Percentiles rank a stretch among this genome's conserved stretches.
Evolutionary conservation across 2,888 invertebrate genomes (phyloP).

Genomic region (Amphiduros pacificus): DNA sequence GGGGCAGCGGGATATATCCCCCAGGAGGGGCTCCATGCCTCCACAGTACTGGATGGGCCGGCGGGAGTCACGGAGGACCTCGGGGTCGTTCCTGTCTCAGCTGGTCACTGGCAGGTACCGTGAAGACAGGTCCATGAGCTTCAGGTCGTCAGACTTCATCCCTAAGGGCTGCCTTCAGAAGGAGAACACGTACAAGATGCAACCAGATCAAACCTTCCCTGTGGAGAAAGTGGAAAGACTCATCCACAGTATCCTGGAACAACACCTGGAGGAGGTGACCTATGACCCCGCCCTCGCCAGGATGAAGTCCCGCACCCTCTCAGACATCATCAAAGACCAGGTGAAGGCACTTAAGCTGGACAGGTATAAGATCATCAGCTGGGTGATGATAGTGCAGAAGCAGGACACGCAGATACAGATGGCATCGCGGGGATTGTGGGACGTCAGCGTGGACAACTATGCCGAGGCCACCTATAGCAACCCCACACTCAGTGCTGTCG

Average conservation of each 20-base stretch:
- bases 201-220: neutral
- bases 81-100: too few relatives aligned
- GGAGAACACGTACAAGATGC: neutral
- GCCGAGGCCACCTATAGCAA: neutral
- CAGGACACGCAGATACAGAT: neutral
- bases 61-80: too few relatives aligned
- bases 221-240: neutral
- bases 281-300: neutral
- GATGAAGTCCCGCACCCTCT: neutral
- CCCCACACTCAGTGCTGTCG: neutral
- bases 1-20: too few relatives aligned
- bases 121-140: neutral
- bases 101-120: too few relatives aligned
- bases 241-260: neutral
- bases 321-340: neutral
- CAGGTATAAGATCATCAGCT: neutral
- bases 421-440: neutral
- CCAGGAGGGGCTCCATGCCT: too few relatives aligned
- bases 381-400: neutral
- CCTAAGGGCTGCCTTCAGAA: neutral
- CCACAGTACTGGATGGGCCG: too few relatives aligned
- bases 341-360: neutral
- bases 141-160: neutral
- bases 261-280: neutral
- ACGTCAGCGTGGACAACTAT: neutral